phyloP scores from a whole-genome alignment of 2,113 vertebrate species.

The Thalassoma bifasciatum region DNA sequence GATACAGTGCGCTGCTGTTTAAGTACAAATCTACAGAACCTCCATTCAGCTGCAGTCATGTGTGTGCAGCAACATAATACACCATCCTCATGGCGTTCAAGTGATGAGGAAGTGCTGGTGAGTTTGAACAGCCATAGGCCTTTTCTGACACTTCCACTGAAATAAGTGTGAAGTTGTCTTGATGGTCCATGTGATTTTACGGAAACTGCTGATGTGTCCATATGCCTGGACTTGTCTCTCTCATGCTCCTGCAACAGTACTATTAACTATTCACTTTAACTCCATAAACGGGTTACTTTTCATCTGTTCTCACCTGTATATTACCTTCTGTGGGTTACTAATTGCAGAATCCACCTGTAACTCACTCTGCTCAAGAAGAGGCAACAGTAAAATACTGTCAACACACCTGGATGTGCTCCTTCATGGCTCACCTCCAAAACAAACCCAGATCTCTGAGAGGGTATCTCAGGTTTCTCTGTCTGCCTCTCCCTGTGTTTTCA shows the following conservation, averaged over 20 bases:
- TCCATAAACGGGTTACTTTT: slow-evolving; percentile 11
- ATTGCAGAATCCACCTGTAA: slow-evolving; percentile 49
- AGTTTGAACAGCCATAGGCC: neutral
- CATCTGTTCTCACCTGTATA: slow-evolving; percentile 56
- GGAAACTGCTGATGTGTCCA: slow-evolving; percentile 31
- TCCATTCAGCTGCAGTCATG: slow-evolving; percentile 30
- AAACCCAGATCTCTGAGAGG: neutral
- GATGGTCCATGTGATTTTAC: neutral
- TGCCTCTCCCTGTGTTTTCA: neutral
- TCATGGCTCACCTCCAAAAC: slow-evolving; percentile 2
- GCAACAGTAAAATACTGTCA: slow-evolving; percentile 56
- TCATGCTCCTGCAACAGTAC: neutral
- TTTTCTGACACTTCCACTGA: neutral
- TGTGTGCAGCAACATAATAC: slow-evolving; percentile 24
- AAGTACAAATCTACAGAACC: neutral
- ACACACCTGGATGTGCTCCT: slow-evolving; percentile 56
- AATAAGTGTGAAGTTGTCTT: too few relatives aligned
- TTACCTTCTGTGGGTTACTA: slow-evolving; percentile 19
- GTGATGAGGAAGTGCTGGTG: slow-evolving; percentile 17
- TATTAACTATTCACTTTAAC: too few relatives aligned
- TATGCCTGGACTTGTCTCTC: slow-evolving; percentile 1
- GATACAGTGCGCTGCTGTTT: neutral
- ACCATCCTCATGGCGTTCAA: slow-evolving; percentile 4
- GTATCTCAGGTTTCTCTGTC: neutral
- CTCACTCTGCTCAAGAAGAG: neutral